Conservation (phyloP, 1,140 invertebrate species). For the Formica selysi region DNA sequence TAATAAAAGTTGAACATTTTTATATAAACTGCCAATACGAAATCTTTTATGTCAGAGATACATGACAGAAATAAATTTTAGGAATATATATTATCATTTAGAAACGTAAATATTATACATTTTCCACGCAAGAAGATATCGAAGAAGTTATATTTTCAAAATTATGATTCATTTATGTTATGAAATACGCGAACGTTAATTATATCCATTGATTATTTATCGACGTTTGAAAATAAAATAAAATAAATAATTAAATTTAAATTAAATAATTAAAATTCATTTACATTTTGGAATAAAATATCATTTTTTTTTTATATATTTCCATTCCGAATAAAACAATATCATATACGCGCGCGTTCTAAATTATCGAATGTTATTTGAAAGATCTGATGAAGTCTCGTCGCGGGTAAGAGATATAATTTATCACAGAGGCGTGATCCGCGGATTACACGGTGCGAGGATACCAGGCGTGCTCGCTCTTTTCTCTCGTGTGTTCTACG, state of each 20-base stretch:
- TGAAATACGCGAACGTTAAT: neutral
- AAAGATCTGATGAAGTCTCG: slow-evolving; percentile 50
- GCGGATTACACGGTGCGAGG: slow-evolving; percentile 54
- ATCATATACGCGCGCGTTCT: neutral
- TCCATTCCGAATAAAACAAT: neutral
- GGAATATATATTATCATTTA: neutral
- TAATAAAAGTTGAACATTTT: slow-evolving; percentile 15
- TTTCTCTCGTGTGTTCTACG: slow-evolving; percentile 50
- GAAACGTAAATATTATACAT: too few species aligned
- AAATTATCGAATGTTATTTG: slow-evolving; percentile 37
- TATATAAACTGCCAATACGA: neutral
- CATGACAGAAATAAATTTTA: neutral
- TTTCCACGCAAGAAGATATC: too few species aligned
- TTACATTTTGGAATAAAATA: neutral
- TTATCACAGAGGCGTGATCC: slow-evolving; percentile 60
- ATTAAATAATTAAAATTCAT: neutral
- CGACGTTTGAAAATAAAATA: neutral
- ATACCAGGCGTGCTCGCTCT: slow-evolving; percentile 40
- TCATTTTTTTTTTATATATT: neutral
- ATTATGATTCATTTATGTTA: neutral
- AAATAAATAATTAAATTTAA: neutral
- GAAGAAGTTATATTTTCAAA: neutral
- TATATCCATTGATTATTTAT: neutral
- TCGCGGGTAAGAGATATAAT: slow-evolving; percentile 47
- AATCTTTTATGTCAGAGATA: neutral